A percentile compares a stretch with the other conserved stretches of the same genome.
Evolutionary conservation across 64 coral and sea anemone species (phyloP).

Genomic region (Montipora cactus): DNA sequence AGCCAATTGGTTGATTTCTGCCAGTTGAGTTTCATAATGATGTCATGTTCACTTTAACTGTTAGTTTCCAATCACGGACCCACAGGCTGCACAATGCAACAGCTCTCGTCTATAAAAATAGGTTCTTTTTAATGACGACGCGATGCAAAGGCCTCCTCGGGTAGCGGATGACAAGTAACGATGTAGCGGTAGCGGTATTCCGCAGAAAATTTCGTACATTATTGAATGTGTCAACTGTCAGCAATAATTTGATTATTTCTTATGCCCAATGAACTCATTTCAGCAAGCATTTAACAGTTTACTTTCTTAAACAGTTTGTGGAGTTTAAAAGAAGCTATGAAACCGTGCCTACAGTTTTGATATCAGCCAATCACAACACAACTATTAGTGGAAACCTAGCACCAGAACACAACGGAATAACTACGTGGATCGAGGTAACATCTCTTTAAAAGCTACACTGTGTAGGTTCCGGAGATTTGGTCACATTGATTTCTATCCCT

Average conservation of each 20-base stretch:
- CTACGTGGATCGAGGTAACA: slow-evolving; percentile 8
- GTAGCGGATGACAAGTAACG: no score
- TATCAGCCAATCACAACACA: not conserved
- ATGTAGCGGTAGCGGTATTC: no score
- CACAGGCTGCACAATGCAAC: no score
- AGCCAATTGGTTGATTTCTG: no score
- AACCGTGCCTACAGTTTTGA: not conserved
- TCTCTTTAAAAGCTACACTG: not conserved
- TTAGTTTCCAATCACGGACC: no score
- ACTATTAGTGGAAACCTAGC: not conserved
- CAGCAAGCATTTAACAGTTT: not conserved
- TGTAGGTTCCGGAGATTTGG: not conserved
- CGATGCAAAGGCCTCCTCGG: no score
- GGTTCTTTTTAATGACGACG: not conserved
- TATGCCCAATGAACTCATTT: not conserved
- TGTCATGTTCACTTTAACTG: no score
- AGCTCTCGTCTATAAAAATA: no score
- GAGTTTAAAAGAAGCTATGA: not conserved
- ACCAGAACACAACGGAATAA: not conserved
- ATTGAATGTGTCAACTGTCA: no score
- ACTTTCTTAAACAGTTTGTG: not conserved
- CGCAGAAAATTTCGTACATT: no score
- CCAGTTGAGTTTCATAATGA: no score
- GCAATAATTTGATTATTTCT: not conserved
- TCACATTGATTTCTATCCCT: not conserved